Evolutionary conservation across 2,888 invertebrate genomes (phyloP), one percentile per base, ranked within the genome.

Genomic region (Cancer borealis): DNA sequence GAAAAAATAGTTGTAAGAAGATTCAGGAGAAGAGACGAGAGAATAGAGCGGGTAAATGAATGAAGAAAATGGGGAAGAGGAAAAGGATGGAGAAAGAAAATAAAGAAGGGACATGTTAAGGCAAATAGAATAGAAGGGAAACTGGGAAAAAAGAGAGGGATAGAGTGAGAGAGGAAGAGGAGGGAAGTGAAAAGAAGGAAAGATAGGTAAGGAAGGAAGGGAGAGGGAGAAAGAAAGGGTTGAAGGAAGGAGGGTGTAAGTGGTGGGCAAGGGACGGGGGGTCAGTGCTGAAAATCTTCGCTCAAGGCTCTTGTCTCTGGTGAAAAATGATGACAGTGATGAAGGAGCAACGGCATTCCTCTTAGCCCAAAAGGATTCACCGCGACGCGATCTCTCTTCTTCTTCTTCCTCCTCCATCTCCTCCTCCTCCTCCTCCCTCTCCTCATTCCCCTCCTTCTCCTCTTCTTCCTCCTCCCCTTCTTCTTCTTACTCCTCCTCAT

Each of bases 251-350:
- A 66, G n/a, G n/a, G 66, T 5, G 54, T 54, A 17, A 12, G 54
- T 0, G 12, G 12, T 8, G 54, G 12, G 12, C 10, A 54, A 12
- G 54, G 54, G 17, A 49, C 49, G 21, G 26, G 79, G 26, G 79
- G 79, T 79, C 79, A 79, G 79, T 30, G 79, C 30, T 79, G 79
- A 79, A 92, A 92, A 92, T 79, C 84, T 49, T 49, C 79, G 92
- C 39, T 84, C 49, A 30, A 39, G 92, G 49, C 87, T n/a, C 92
- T 92, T 92, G 92, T 92, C 92, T 30, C 30, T 45, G 54, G 47
- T 92, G 92, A 92, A 92, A 92, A 92, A 92, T 92, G 87, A 84
- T 87, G 92, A 92, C 92, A 92, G 47, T 92, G 92, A 92, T 92
- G 92, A 92, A 92, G 92, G 49, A 84, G 49, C 47, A 6, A 30